Conservation (phyloP, 2,797 vertebrate species). For the Vultur gryphus region DNA sequence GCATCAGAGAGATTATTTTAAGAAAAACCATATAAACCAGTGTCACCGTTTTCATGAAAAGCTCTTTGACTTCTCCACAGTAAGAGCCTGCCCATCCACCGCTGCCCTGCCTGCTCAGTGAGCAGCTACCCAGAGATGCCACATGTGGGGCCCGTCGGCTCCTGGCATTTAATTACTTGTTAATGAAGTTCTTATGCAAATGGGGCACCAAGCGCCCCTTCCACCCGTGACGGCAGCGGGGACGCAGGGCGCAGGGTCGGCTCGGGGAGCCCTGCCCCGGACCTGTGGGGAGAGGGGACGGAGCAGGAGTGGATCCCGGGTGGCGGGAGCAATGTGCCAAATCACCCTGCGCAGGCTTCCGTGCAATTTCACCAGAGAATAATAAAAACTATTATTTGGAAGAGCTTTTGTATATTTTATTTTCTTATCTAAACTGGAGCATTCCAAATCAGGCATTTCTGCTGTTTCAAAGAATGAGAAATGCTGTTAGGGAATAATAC, state of each 20-base stretch:
- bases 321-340: fast-evolving
- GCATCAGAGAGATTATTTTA: neutral
- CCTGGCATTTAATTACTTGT: neutral
- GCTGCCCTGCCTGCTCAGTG: neutral
- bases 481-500: neutral
- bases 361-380: neutral
- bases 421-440: neutral
- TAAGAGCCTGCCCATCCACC: neutral
- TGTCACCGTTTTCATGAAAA: neutral
- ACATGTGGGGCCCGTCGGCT: neutral
- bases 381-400: neutral
- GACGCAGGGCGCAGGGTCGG: fast-evolving
- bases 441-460: neutral
- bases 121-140: neutral
- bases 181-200: neutral
- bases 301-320: neutral
- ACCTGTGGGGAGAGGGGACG: fast-evolving
- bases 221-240: neutral
- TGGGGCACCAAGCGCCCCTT: neutral
- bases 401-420: neutral
- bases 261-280: neutral
- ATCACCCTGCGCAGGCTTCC: neutral
- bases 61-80: neutral
- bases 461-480: neutral
- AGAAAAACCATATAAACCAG: neutral